phyloP scores from a whole-genome alignment of 2,888 invertebrate genomes.

The Ernsta delagoae region DNA sequence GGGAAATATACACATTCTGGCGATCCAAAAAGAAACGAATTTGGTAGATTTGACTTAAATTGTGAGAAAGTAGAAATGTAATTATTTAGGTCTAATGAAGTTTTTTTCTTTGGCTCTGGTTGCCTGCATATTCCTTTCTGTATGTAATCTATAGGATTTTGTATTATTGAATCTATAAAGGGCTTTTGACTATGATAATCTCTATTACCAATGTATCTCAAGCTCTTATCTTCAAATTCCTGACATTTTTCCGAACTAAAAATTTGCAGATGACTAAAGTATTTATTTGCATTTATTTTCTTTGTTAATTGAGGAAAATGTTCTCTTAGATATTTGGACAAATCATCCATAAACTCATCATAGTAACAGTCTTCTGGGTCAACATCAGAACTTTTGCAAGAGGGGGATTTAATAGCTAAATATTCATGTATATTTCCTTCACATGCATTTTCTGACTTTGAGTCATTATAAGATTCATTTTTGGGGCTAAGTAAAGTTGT shows the following conservation, averaged over 20 bases:
- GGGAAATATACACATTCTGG: constrained; percentile 70
- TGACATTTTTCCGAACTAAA: constrained; percentile 47
- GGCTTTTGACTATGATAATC: not conserved
- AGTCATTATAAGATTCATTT: not conserved
- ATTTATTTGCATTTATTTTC: constrained; percentile 47
- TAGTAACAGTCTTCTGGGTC: constrained; percentile 51
- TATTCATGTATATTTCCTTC: constrained; percentile 7
- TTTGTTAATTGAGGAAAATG: constrained; percentile 50
- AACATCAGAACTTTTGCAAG: constrained; percentile 42
- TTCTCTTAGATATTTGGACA: constrained; percentile 54
- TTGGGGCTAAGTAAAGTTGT: constrained; percentile 47
- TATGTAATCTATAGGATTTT: constrained; percentile 58
- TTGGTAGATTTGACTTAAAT: constrained; percentile 33
- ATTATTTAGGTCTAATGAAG: not conserved
- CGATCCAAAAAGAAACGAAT: constrained; percentile 51
- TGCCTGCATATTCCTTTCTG: constrained; percentile 42
- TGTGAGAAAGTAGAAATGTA: constrained; percentile 25
- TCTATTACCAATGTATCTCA: not conserved
- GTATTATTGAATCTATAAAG: constrained; percentile 43
- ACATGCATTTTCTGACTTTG: constrained; percentile 14
- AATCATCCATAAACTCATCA: constrained; percentile 59
- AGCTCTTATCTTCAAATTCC: not conserved
- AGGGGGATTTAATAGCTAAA: constrained; percentile 13
- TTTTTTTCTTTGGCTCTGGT: constrained; percentile 27
- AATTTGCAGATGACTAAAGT: constrained; percentile 47